Evolutionary conservation across 2,113 vertebrate species (phyloP).

Genomic region (Cygnus atratus): DNA sequence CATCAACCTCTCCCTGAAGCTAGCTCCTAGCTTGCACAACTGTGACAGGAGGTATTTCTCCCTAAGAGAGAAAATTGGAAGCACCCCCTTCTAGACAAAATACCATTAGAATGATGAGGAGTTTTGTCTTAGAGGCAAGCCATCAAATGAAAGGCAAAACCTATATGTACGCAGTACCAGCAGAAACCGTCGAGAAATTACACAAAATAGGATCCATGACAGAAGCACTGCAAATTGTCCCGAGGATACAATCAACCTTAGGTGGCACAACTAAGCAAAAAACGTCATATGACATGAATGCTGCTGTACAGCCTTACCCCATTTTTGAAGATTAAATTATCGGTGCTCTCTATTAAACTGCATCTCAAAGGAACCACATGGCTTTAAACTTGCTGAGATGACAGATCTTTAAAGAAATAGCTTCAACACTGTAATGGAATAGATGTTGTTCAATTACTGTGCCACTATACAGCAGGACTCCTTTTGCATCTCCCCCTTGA

Average conservation of each 20-base stretch:
- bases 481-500: fast-evolving
- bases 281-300: not conserved
- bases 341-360: not conserved
- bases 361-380: not conserved
- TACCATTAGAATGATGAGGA: not conserved
- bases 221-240: not conserved
- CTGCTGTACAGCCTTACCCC: not conserved
- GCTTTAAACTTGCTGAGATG: not conserved
- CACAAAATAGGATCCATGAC: not conserved
- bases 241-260: not conserved
- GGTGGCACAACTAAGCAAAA: not conserved
- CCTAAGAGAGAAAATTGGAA: not conserved
- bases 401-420: not conserved
- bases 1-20: not conserved
- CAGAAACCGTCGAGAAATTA: not conserved
- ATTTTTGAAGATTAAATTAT: not conserved
- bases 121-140: not conserved
- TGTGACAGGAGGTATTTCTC: not conserved
- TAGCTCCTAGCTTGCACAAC: not conserved
- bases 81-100: not conserved
- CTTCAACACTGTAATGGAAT: not conserved
- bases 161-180: not conserved
- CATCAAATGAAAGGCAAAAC: not conserved
- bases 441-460: not conserved
- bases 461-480: not conserved